Base-by-base conservation (phyloP, 2,888 invertebrate species). In the Tupiocoris notatus region DNA sequence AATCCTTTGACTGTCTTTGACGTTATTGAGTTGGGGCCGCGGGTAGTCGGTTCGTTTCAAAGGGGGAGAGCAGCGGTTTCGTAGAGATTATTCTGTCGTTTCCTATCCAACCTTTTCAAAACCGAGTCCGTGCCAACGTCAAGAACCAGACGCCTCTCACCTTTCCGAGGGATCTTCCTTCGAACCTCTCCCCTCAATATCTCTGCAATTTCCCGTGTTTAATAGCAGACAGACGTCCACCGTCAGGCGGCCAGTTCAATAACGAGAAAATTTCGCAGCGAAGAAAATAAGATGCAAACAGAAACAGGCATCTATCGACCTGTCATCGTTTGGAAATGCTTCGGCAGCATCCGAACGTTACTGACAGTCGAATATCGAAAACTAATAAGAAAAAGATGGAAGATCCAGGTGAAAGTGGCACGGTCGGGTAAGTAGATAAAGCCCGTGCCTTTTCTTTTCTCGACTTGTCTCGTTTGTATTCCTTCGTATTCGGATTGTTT, bases 1-100 rank as follows among this genome's bases (percentile, higher is more conserved):
- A 70, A 59, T 70, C 59, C 67, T 57, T 59, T 59, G 70, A 59
- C 59, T 70, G 70, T 70, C 70, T 70, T 70, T 70, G 70, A 70
- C 70, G 59, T 70, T 70, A 70, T 70, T 70, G 70, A 59, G 59
- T 70, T 59, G 70, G 70, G 59, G 54, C 3, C 39, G 39, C 6
- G 12, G 39, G 3, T 12, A 12, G 39, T 12, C 39, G 6, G 39
- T 39, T 7, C 6, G 39, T 39, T 39, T 39, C 6, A 39, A 39
- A 39, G 39, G 12, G 39, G 39, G 6, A 39, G 39, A 3, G 6
- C 39, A 12, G 3, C 39, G 39, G 39, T 39, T 12, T 3, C 6
- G 39, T 39, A 3, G 39, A 39, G 39, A 39, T 39, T 39, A 39
- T 39, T 39, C 39, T 39, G 39, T 39, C 39, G 39, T 39, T 39